phyloP scores from a whole-genome alignment of 1,140 invertebrate genomes.

The Calliphora vicina region DNA sequence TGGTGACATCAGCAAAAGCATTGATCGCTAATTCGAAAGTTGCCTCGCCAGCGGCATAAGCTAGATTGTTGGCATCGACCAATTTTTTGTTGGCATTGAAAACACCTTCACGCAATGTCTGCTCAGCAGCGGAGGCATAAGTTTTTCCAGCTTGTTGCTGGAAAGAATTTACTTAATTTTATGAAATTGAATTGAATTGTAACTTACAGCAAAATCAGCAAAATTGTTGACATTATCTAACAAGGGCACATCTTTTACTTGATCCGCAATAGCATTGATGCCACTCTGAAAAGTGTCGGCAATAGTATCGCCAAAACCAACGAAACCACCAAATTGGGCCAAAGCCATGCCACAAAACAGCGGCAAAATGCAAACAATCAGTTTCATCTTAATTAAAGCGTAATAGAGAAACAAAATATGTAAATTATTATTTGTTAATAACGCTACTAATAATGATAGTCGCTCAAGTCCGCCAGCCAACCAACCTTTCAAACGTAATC shows the following conservation, averaged over 20 bases:
- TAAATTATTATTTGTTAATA: background rate
- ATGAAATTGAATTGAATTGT: background rate
- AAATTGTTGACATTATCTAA: slow-evolving; percentile 49
- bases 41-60: slow-evolving; percentile 41
- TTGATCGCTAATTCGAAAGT: slow-evolving; percentile 51
- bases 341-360: slow-evolving; percentile 46
- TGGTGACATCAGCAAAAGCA: slow-evolving; percentile 55
- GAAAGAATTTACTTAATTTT: background rate
- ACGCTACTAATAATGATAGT: too few species aligned
- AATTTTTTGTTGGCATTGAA: slow-evolving; percentile 47
- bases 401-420: too few species aligned
- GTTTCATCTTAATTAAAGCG: background rate
- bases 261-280: slow-evolving; percentile 34
- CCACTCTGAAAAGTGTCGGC: slow-evolving; percentile 44
- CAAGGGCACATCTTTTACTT: slow-evolving; percentile 43
- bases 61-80: slow-evolving; percentile 48
- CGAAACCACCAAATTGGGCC: slow-evolving; percentile 51
- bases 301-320: slow-evolving; percentile 36
- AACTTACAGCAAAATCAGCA: slow-evolving; percentile 53
- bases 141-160: slow-evolving; percentile 57
- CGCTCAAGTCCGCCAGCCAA: background rate
- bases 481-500: slow-evolving; percentile 13
- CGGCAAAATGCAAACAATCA: slow-evolving; percentile 44
- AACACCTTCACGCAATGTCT: slow-evolving; percentile 47
- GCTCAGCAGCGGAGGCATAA: slow-evolving; percentile 51